phyloP scores from a whole-genome alignment of 2,888 invertebrate species.

The Imbricaverruca yamaguchii region DNA sequence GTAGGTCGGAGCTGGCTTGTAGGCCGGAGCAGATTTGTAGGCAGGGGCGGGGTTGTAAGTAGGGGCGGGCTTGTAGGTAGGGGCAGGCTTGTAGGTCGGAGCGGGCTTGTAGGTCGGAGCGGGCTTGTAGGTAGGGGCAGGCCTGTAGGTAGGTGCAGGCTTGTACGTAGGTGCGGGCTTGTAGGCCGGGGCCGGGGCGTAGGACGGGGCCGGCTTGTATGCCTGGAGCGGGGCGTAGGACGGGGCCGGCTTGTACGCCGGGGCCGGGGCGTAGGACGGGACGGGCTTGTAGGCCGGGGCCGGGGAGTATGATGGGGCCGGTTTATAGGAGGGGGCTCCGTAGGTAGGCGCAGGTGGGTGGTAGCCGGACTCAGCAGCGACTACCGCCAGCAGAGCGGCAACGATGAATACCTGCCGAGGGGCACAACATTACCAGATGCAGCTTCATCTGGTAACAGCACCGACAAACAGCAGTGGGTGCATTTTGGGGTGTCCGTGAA shows the following conservation, averaged over 20 bases:
- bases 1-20: conserved; percentile 24
- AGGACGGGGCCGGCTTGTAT: neutral
- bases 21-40: conserved; percentile 24
- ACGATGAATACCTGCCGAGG: neutral
- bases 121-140: neutral
- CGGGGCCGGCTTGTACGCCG: conserved; percentile 24
- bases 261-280: conserved; percentile 23
- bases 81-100: neutral
- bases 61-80: neutral
- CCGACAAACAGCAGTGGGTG: no score
- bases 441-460: no score
- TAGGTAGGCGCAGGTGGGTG: neutral
- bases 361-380: neutral
- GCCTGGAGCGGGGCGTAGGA: neutral
- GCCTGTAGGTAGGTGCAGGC: neutral
- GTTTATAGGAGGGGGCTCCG: neutral
- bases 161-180: neutral
- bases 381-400: neutral
- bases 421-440: no score
- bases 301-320: conserved; percentile 16
- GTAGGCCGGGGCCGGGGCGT: neutral
- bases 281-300: conserved; percentile 23
- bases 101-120: conserved; percentile 6
- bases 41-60: conserved; percentile 17
- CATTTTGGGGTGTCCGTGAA: no score